phyloP scores from a whole-genome alignment of 1,140 invertebrate genomes.

The Drosophila teissieri region DNA sequence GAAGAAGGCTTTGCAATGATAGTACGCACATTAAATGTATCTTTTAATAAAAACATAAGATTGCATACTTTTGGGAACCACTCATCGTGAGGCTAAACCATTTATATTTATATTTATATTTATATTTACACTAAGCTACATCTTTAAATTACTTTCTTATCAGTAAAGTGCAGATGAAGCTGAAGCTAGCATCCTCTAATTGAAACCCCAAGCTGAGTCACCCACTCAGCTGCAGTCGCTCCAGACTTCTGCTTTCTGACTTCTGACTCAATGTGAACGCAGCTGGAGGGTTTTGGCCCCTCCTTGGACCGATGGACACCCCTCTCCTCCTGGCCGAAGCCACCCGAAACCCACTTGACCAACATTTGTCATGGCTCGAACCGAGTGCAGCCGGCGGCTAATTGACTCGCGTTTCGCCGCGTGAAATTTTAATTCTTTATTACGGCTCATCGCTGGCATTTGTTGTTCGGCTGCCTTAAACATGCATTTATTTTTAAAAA shows the following conservation, averaged over 20 bases:
- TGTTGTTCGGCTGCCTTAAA: constrained; percentile 12
- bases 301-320: constrained; percentile 9
- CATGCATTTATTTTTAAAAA: constrained; percentile 58
- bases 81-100: background rate
- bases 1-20: background rate
- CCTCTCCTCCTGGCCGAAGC: background rate
- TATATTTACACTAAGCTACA: too few species aligned
- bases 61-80: background rate
- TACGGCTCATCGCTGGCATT: constrained; percentile 13
- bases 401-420: constrained; percentile 50
- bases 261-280: constrained; percentile 43
- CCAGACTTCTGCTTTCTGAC: too few species aligned
- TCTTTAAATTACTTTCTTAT: too few species aligned
- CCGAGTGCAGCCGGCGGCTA: constrained; percentile 44
- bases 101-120: too few species aligned
- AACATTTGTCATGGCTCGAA: constrained; percentile 63
- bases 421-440: constrained; percentile 50
- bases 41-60: background rate
- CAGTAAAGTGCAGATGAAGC: too few species aligned
- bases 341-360: constrained; percentile 36
- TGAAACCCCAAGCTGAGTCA: constrained; percentile 21
- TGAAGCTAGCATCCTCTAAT: background rate
- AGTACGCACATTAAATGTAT: background rate
- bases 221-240: background rate
- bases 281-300: constrained; percentile 39